These are phyloP conservation scores for Caenorhabditis latens DNA, from an alignment of 1,140 invertebrate species.

Conservation along the genomic window DNA sequence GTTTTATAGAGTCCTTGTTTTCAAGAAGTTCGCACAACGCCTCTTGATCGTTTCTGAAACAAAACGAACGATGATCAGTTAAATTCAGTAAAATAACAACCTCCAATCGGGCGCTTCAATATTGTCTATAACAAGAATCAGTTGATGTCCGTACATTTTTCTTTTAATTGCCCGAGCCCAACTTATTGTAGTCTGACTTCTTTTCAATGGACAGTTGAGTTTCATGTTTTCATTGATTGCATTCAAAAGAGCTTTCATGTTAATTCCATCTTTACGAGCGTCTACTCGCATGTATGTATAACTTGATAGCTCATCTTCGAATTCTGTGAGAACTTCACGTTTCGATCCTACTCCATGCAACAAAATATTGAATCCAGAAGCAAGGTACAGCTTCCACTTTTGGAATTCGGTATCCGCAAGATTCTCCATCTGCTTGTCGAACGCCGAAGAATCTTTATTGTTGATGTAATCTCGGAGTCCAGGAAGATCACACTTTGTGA, in stretches of 20 bases:
- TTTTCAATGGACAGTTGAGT: neutral
- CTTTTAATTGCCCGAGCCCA: neutral
- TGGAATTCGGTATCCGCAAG: neutral
- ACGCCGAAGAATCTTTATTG: neutral
- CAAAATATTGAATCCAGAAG: conserved; percentile 15
- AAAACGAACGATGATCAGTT: neutral
- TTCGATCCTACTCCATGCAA: conserved; percentile 25
- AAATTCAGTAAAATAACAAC: neutral
- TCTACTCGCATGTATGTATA: conserved; percentile 30
- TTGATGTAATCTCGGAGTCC: conserved; percentile 8
- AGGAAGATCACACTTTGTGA: conserved; percentile 29
- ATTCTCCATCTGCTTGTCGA: neutral
- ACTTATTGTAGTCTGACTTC: conserved; percentile 2
- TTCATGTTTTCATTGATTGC: conserved; percentile 26
- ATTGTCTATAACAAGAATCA: conserved; percentile 33
- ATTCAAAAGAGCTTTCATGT: neutral
- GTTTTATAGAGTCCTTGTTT: neutral
- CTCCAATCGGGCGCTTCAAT: conserved; percentile 36
- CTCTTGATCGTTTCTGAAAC: conserved; percentile 33
- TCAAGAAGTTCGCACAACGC: conserved; percentile 16
- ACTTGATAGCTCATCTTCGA: neutral
- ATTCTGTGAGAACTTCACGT: neutral
- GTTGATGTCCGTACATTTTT: neutral
- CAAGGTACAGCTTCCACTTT: conserved; percentile 35
- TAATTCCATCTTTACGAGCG: conserved; percentile 11